Conservation (phyloP, 2,113 vertebrate genomes). For the Saguinus midas region DNA sequence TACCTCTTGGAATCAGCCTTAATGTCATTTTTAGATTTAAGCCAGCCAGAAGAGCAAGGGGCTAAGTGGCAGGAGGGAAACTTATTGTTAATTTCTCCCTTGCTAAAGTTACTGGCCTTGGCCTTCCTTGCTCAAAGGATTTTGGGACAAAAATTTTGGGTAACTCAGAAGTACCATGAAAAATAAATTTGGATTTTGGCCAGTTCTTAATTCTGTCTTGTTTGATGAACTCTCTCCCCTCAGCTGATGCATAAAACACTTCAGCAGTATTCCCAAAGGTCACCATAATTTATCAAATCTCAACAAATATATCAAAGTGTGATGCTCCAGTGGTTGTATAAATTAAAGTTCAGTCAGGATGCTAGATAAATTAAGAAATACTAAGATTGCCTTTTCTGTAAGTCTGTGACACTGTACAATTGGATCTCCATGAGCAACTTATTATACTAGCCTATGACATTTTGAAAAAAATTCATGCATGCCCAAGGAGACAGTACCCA, state of each 20-base stretch:
- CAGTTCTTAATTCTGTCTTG: background rate
- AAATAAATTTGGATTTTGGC: slow-evolving; percentile 2
- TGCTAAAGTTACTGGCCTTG: background rate
- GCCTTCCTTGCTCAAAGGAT: background rate
- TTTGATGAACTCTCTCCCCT: background rate
- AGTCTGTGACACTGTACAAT: background rate
- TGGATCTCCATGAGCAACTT: background rate
- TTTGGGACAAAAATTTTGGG: background rate
- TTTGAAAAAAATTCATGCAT: slow-evolving; percentile 8
- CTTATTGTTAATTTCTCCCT: background rate
- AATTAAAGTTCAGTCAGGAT: slow-evolving; percentile 45
- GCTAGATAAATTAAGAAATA: slow-evolving; percentile 36
- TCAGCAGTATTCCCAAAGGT: background rate
- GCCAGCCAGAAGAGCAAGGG: background rate
- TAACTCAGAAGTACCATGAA: background rate
- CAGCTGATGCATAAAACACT: background rate
- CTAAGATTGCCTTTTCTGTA: background rate
- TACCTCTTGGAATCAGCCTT: background rate
- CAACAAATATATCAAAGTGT: background rate
- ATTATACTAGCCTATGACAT: background rate
- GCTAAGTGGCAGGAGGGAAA: background rate
- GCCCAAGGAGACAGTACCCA: background rate
- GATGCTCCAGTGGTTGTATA: background rate
- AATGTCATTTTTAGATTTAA: background rate
- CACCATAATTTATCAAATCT: background rate